Conservation (phyloP, 1,140 invertebrate genomes). For the Nephotettix cincticeps region DNA sequence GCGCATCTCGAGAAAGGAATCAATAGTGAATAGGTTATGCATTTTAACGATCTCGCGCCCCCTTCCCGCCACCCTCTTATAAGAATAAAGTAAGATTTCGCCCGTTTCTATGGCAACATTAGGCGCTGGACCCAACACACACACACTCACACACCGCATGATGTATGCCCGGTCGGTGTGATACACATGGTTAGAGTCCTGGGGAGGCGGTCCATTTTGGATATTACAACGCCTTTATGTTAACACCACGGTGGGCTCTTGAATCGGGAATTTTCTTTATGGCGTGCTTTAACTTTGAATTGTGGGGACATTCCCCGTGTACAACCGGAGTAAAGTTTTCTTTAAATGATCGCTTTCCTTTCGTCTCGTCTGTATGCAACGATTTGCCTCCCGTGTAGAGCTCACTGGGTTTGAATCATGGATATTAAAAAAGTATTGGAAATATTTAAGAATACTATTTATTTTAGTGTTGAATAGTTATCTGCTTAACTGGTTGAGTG, state of each 20-base stretch:
- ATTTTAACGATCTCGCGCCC: conserved; percentile 33
- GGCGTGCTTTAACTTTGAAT: no score
- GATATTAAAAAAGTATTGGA: no score
- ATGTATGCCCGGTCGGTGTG: conserved; percentile 27
- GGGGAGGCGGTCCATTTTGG: conserved; percentile 6
- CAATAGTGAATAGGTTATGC: conserved; percentile 38
- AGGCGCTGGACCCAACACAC: conserved; percentile 24
- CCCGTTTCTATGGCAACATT: conserved; percentile 29
- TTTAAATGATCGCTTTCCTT: no score
- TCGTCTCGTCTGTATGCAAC: no score
- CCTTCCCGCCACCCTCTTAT: background rate
- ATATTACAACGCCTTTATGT: conserved; percentile 13
- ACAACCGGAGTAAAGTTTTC: no score
- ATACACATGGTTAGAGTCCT: background rate
- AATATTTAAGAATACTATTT: no score
- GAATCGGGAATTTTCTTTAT: background rate
- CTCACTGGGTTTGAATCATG: no score
- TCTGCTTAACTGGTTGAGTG: no score
- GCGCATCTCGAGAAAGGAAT: conserved; percentile 23
- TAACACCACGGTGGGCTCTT: background rate
- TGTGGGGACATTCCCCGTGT: no score
- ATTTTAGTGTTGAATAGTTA: no score
- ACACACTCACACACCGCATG: conserved; percentile 15
- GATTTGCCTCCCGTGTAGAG: no score
- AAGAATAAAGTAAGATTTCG: conserved; percentile 28